Percentiles rank a stretch among this genome's conserved stretches.
phyloP scores from a whole-genome alignment of 2,888 invertebrate genomes.

The Plagodis pulveraria region DNA sequence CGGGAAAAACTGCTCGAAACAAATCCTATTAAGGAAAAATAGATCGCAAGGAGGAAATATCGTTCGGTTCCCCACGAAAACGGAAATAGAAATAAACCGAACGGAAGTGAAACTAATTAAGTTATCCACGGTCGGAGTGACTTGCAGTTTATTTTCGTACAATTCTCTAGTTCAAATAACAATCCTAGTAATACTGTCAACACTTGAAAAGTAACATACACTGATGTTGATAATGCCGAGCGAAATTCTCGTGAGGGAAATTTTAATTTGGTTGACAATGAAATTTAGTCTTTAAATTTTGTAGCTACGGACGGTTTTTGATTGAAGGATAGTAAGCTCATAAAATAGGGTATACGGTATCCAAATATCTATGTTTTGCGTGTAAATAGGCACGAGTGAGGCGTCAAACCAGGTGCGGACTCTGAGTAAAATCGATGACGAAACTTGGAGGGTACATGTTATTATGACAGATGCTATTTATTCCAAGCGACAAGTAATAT shows the following conservation, averaged over 20 bases:
- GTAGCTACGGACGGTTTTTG: conserved; percentile 50
- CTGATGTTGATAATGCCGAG: conserved; percentile 73
- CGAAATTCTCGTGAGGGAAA: conserved; percentile 65
- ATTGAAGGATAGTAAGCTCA: conserved; percentile 41
- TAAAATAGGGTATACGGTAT: conserved; percentile 69
- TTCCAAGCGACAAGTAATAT: conserved; percentile 61
- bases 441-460: conserved; percentile 73
- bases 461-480: conserved; percentile 80
- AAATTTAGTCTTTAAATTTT: conserved; percentile 47
- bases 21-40: conserved; percentile 80
- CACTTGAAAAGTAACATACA: conserved; percentile 70
- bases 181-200: conserved; percentile 77
- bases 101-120: conserved; percentile 84
- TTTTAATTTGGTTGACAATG: conserved; percentile 41
- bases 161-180: conserved; percentile 72
- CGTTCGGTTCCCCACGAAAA: conserved; percentile 69
- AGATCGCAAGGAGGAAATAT: conserved; percentile 73
- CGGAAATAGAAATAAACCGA: conserved; percentile 82
- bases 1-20: conserved; percentile 64
- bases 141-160: conserved; percentile 80
- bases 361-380: conserved; percentile 80
- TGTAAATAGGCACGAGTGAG: conserved; percentile 79
- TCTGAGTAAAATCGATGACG: conserved; percentile 71
- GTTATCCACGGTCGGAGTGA: conserved; percentile 76
- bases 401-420: conserved; percentile 79